Conservation (phyloP, 2,113 vertebrate species). For the Chinchilla lanigera region DNA sequence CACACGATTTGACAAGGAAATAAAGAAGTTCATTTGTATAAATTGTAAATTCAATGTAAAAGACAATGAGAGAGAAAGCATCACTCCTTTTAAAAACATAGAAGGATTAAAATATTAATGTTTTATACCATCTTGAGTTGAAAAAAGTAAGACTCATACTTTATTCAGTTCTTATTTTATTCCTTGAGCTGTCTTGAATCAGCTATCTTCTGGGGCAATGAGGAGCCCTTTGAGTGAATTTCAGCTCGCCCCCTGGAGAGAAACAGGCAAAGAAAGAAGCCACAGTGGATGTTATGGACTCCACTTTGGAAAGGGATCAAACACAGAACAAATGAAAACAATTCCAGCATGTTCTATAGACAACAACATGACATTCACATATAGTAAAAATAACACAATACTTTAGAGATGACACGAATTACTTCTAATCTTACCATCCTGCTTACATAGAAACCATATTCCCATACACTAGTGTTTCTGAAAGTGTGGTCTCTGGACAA, state of each 20-base stretch:
- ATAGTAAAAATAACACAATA: not conserved
- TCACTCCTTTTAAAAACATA: not conserved
- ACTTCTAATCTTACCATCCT: not conserved
- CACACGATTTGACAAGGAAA: not conserved
- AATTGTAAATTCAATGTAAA: not conserved
- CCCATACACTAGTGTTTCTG: not conserved
- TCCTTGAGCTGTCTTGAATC: not conserved
- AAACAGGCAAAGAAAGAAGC: not conserved
- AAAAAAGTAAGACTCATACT: not conserved
- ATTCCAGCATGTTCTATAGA: not conserved
- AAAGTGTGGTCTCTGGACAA: not conserved
- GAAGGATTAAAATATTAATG: not conserved
- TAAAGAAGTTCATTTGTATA: not conserved
- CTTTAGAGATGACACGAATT: not conserved
- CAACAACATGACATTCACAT: not conserved
- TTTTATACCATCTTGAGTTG: not conserved
- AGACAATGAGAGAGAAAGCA: not conserved
- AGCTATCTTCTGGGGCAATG: not conserved
- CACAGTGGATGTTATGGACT: not conserved
- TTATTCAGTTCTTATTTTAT: not conserved
- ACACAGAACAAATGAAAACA: not conserved
- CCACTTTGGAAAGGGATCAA: not conserved
- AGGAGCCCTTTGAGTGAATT: not conserved
- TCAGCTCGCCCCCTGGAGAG: not conserved
- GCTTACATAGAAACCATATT: not conserved